Base-by-base conservation (phyloP, 92 coral and sea anemone genomes). In the Anthopleura xanthogrammica region DNA sequence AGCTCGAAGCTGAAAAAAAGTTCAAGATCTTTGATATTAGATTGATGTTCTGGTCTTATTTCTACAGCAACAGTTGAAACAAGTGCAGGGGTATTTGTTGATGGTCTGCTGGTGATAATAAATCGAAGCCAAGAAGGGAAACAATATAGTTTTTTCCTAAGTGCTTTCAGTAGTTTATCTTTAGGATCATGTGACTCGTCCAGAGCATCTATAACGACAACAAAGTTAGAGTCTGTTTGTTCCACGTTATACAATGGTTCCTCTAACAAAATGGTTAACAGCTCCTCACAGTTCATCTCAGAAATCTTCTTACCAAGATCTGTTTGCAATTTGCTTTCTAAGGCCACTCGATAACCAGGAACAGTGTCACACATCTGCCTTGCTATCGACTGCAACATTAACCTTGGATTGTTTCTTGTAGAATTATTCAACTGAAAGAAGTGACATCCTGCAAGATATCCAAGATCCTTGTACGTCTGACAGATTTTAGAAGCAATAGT, bases 381-480 rank as follows among this genome's bases (percentile, higher is more conserved):
- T 20, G 91, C 86, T 50, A 88, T 29, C 11, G 91, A 88, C 72
- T 88, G 91, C 66, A 88, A 86, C 84, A 88, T 78, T 54, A 84
- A 41, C 80, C 58, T 72, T 13, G 89, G 87, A 82, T 86, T 79
- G 58, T 78, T 79, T 23, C 73, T 68, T 11, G 76, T 65, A 1
- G 41, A 43, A 41, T 86, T 79, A 42, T 78, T 82, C n/a, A 79
- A 82, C 60, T 89, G 79, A 62, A 62, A 62, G 29, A 88, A 88
- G 77, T 88, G 91, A 36, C 84, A 77, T 11, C 78, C 88, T 16
- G 57, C 85, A 23, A 86, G 89, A 55, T 66, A 16, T 13, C 82
- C 89, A 48, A 72, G 75, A 4, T 58, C 23, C 78, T 75, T 76
- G 80, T 70, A 68, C 52, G 23, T 75, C 11, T 86, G 79, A 42